Conservation (phyloP, 2,888 invertebrate genomes). For the Rhodophaea formosa region DNA sequence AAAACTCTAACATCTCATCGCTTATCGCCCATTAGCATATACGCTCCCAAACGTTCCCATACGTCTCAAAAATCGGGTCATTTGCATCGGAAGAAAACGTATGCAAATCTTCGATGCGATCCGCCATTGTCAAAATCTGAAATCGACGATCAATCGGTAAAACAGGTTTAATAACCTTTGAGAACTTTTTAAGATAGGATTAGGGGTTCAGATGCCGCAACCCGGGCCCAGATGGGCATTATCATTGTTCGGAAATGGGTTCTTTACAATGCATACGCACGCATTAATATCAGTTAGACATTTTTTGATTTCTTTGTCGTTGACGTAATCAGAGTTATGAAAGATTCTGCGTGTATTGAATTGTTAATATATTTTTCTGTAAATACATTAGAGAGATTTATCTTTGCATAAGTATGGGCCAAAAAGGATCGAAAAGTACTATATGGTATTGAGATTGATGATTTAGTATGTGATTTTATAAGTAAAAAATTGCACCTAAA, state of each 20-base stretch:
- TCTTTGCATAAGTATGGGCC: conserved; percentile 3
- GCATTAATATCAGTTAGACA: conserved; percentile 51
- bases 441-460: background rate
- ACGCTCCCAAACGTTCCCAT: conserved; percentile 67
- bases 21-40: conserved; percentile 76
- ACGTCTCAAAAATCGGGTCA: conserved; percentile 49
- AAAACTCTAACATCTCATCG: conserved; percentile 56
- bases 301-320: conserved; percentile 27
- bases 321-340: conserved; percentile 42
- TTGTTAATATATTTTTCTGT: conserved; percentile 12
- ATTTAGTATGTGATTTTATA: background rate
- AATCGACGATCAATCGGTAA: conserved; percentile 71
- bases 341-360: conserved; percentile 13
- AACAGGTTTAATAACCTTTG: conserved; percentile 75
- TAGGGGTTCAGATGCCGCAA: conserved; percentile 66
- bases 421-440: background rate
- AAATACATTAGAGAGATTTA: conserved; percentile 18
- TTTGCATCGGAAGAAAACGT: conserved; percentile 75
- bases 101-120: conserved; percentile 69
- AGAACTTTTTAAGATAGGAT: conserved; percentile 57
- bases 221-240: conserved; percentile 67
- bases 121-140: conserved; percentile 66
- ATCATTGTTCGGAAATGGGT: conserved; percentile 68
- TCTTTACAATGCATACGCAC: conserved; percentile 60
- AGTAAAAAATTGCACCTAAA: no score